phyloP scores from a whole-genome alignment of 2,797 vertebrate genomes.

The Myotis pilosus region DNA sequence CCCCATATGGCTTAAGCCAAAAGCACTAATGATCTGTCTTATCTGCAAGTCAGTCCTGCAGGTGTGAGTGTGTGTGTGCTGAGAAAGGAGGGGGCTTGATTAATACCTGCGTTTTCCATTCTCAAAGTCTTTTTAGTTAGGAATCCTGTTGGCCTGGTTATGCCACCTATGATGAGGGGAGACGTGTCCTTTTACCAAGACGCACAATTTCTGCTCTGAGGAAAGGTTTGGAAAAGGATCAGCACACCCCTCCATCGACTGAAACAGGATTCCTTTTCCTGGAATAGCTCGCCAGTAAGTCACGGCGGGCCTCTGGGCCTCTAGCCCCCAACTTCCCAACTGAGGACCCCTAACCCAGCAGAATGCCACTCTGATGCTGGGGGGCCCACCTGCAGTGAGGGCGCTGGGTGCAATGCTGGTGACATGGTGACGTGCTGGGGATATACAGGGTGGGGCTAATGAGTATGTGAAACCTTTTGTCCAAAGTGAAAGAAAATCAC shows the following conservation, averaged over 20 bases:
- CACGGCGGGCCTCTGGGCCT: background rate
- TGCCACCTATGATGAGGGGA: background rate
- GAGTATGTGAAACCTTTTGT: background rate
- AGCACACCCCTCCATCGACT: background rate
- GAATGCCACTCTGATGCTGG: background rate
- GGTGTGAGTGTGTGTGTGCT: background rate
- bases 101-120: background rate
- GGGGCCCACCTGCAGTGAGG: background rate
- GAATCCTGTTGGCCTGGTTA: background rate
- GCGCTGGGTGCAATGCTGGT: background rate
- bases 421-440: background rate
- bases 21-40: background rate
- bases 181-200: background rate
- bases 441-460: background rate
- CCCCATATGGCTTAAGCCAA: background rate
- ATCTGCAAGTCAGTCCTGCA: background rate
- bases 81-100: too few relatives aligned
- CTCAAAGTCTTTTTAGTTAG: background rate
- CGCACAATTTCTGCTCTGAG: background rate
- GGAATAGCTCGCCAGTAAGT: background rate
- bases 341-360: background rate
- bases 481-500: background rate
- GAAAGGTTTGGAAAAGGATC: background rate
- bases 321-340: background rate
- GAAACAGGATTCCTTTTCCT: background rate